Conservation (phyloP, 2,888 invertebrate genomes). For the Epirrhoe alternata region DNA sequence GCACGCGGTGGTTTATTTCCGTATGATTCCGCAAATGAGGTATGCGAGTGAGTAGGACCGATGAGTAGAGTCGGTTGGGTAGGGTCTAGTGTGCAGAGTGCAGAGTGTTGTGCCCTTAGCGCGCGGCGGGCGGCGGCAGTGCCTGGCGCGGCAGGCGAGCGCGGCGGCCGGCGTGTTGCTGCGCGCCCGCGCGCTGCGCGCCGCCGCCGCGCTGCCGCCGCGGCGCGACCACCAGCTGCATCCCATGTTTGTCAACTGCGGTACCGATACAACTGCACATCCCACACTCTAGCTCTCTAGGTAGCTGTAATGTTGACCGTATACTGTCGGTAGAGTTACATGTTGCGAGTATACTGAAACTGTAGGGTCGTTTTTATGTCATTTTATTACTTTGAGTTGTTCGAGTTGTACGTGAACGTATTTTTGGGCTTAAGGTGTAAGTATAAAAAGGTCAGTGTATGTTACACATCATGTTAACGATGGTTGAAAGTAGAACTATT, state of each 20-base stretch:
- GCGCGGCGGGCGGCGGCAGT: constrained; percentile 42
- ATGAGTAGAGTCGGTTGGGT: neutral
- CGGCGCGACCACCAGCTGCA: constrained; percentile 40
- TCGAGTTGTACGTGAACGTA: too few relatives aligned
- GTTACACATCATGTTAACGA: too few relatives aligned
- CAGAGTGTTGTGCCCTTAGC: constrained; percentile 25
- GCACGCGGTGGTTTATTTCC: neutral
- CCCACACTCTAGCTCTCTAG: neutral
- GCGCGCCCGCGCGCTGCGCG: constrained; percentile 50
- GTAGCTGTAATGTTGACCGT: neutral
- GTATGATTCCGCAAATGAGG: neutral
- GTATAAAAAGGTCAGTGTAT: too few relatives aligned
- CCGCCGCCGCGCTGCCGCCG: constrained; percentile 41
- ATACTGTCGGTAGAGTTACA: neutral
- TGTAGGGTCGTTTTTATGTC: too few relatives aligned
- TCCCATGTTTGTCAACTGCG: constrained; percentile 51
- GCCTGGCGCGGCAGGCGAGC: constrained; percentile 47
- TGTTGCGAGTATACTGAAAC: too few relatives aligned
- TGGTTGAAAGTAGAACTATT: too few relatives aligned
- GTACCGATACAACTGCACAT: constrained; percentile 25
- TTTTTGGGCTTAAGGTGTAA: too few relatives aligned
- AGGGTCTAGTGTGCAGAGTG: neutral
- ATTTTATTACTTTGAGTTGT: too few relatives aligned
- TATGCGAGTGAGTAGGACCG: neutral
- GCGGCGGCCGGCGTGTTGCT: constrained; percentile 52